Evolutionary conservation across 2,113 vertebrate genomes (phyloP), one percentile per base, ranked within the genome.

Genomic region (Thoracochromis brauschi): DNA sequence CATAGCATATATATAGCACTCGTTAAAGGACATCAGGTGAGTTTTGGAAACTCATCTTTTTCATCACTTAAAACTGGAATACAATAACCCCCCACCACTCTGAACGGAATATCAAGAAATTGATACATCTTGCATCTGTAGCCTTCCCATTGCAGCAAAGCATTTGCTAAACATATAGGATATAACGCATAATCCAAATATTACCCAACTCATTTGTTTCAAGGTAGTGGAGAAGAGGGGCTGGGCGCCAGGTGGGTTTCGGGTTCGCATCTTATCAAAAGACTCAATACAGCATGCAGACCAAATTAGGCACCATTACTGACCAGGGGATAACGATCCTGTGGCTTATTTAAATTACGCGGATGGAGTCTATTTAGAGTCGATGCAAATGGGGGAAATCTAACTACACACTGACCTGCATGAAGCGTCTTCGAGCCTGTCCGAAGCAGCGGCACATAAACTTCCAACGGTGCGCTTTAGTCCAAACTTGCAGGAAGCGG

Each of bases 401-500:
- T 7, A 38, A 38, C 40, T 75, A 19, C 17, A 54, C 75, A 95
- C 94, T 88, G 87, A 95, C 94, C 94, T 95, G 91, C 83, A n/a
- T 8, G 82, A 2, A 78, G 85, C 84, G 47, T 47, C 47, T 9
- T 51, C 38, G 13, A 78, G 65, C 49, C 38, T 17, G 82, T 92
- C 92, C 84, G 90, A 84, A 82, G 63, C 83, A 42, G 87, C 60
- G 65, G 88, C 85, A 47, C 80, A 57, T 81, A 92, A 95, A 95
- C 93, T 95, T 94, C 94, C 93, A 92, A 89, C 90, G 75, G 85
- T 83, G 93, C 91, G 93, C 90, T 87, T 87, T 87, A 92, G 82
- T 93, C 93, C 94, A 93, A 95, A 95, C 93, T 95, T 93, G 47
- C 81, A 78, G 63, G 86, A 75, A 53, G 82, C 83, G 13, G 87